Base-by-base conservation (phyloP, 2,113 vertebrate genomes). In the Ictalurus punctatus region DNA sequence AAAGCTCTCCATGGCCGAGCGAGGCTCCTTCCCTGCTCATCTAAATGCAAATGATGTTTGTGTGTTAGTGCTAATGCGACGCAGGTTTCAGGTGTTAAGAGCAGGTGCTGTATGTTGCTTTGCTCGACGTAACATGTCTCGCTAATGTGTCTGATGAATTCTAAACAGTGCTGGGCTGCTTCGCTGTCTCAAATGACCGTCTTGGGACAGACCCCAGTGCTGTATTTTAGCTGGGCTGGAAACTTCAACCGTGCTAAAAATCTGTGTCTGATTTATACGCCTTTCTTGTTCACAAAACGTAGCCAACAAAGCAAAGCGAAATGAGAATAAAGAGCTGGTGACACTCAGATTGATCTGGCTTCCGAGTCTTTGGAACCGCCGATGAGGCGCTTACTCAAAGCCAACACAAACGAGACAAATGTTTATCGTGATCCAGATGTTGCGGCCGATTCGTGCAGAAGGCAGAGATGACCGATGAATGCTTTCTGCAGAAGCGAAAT, bases 1-100 rank as follows among this genome's bases (percentile, higher is more conserved):
- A 88, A 89, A 84, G 86, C 92, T 87, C 91, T 84, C 59, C 4
- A 7, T 69, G 84, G 79, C 84, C 89, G 67, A 88, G 89, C 89
- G 80, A 80, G 87, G 85, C 87, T 92, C 91, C 87, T 89, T 89
- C 86, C 79, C 78, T 81, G 84, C 90, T 94, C 89, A 90, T 94
- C 92, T 88, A 91, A 92, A 94, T 94, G 92, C 90, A 93, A 94
- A 93, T 79, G 16, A 93, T 90, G 85, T 84, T 85, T 91, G 90
- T 93, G 90, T 89, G 90, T 81, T 87, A 90, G 25, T 54, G 85
- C 90, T 79, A 90, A 87, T 44, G 37, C 12, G 34, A 21, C 61
- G 30, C 61, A 80, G 83, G 61, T 59, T 80, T 89, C 74, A 80
- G 83, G 76, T 80, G 88, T 69, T 76, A 88, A 65, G 82, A 65